phyloP scores from a whole-genome alignment of 2,888 invertebrate genomes.

The Eilema caniola region DNA sequence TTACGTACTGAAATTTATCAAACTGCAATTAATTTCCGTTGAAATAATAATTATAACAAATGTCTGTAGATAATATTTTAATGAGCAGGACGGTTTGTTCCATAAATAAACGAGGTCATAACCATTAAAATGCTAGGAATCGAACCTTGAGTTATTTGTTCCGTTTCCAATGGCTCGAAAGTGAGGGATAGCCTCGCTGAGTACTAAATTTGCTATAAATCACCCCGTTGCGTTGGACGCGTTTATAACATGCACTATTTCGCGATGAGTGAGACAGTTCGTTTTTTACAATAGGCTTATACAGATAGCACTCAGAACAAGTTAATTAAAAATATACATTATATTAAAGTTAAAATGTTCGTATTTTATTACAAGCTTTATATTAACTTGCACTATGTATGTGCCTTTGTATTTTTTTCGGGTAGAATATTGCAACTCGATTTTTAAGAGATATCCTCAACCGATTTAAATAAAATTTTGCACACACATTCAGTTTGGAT shows the following conservation, averaged over 20 bases:
- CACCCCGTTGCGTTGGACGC: slow-evolving; percentile 31
- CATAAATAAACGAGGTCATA: slow-evolving; percentile 40
- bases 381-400: too few relatives aligned
- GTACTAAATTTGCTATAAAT: slow-evolving; percentile 43
- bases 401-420: too few relatives aligned
- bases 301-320: neutral
- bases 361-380: too few relatives aligned
- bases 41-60: neutral
- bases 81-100: slow-evolving; percentile 22
- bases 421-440: too few relatives aligned
- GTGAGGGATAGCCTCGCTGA: slow-evolving; percentile 55
- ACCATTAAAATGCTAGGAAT: slow-evolving; percentile 51
- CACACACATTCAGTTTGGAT: too few relatives aligned
- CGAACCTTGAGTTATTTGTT: slow-evolving; percentile 54
- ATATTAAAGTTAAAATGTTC: too few relatives aligned
- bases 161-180: slow-evolving; percentile 59
- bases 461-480: too few relatives aligned
- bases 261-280: slow-evolving; percentile 2
- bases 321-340: neutral
- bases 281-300: neutral
- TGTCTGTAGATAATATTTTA: neutral
- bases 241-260: neutral
- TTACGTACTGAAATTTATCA: too few relatives aligned
- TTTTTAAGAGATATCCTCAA: too few relatives aligned
- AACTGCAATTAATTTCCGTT: neutral